Base-by-base conservation (phyloP, 2,113 vertebrate species). In the Pseudorhombus dupliciocellatus region DNA sequence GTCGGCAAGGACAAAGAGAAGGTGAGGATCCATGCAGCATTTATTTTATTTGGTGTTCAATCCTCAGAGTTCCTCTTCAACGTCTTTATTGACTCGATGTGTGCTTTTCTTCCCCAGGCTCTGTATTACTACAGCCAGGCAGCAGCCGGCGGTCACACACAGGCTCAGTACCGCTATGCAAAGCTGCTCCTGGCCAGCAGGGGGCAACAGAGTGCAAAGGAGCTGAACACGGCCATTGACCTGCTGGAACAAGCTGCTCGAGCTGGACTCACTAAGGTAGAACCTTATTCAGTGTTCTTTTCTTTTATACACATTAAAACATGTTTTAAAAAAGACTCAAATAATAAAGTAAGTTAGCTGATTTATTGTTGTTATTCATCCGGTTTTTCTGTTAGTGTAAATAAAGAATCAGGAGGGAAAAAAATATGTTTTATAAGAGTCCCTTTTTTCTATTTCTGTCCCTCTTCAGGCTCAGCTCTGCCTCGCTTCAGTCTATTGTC, bases 111-210 rank as follows among this genome's bases (percentile, higher is more conserved):
- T 42, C 55, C 14, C 6, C 44, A 99, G 98, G 96, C 98, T 55
- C 80, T 90, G 44, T 52, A 92, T 61, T 96, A 94, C 87, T 99
- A 98, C 87, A 81, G 70, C 12, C 75, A 75, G 1, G 98, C 98
- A 24, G 95, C 96, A 16, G 75, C 24, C 5, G 89, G 88, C 20
- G 93, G 86, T 25, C 98, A 99, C 87, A 80, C 57, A 63, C 93
- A 95, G 89, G 96, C 97, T 65, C 96, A 97, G 85, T 98, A 96
- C 79, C 94, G 93, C 68, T 96, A 92, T 10, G 96, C 94, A 34
- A 94, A 93, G 66, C 90, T 93, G 80, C 90, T 98, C 20, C 72
- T 99, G 2, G 81, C 72, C 84, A 89, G 75, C 68, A 84, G 91
- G 20, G 85, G 86, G 79, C 89, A 87, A 58, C 72, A 64, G 1